Evolutionary conservation across 2,888 invertebrate species (phyloP), one percentile per base, ranked within the genome.

Genomic region (Podabrus alpinus): DNA sequence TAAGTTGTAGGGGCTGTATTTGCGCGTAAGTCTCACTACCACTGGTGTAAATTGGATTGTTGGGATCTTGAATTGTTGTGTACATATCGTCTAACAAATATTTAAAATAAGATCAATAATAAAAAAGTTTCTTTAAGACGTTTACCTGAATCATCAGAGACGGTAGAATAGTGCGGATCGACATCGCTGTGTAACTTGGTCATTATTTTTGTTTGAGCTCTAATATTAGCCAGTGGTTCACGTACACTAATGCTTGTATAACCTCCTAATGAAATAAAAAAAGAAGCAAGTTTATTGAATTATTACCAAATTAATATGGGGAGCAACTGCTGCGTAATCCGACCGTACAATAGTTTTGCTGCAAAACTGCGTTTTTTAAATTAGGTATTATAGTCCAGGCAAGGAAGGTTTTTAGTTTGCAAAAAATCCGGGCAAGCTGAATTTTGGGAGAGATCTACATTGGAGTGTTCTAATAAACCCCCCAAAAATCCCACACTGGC

Each of bases 241-340:
- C 96, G 90, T 1, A 97, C 97, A 79, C 95, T 96, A 81, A 96
- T 96, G 84, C 96, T 96, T 0, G 96, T 96, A 86, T 97, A 97
- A 66, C 96, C 96, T 89, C 96, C 95, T 95, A 87, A 89, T 87
- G 78, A 77, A 84, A 15, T 75, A 45, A 21, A 21, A 25, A 11
- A 45, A 59, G 3, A 21, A 11, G n/a, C n/a, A 19, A n/a, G 9
- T 66, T 45, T 1, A 25, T 45, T n/a, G 9, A 45, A 68, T 45
- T 68, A 16, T 25, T 11, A 16, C 17, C 17, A 68, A n/a, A 71
- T n/a, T 17, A 11, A n/a, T n/a, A n/a, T n/a, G n/a, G n/a, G n/a
- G n/a, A n/a, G n/a, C n/a, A n/a, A n/a, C n/a, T n/a, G n/a, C n/a
- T n/a, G n/a, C n/a, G n/a, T n/a, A n/a, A n/a, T n/a, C n/a, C n/a